These are phyloP conservation scores for Scopus umbretta DNA, from an alignment of 2,113 vertebrate species.

Conservation along the genomic window DNA sequence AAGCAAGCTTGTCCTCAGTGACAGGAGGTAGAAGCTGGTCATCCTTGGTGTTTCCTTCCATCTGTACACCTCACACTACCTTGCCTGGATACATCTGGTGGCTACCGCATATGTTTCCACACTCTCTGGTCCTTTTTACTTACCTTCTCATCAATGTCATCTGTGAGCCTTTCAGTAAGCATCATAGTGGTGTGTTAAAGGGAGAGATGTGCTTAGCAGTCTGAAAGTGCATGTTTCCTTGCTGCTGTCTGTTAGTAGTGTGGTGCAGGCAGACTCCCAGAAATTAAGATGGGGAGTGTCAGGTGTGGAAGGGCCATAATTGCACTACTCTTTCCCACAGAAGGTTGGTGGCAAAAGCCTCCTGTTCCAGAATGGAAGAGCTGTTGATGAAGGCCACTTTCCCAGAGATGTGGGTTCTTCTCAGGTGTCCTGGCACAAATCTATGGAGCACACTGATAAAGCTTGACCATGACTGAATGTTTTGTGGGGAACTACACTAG, in stretches of 20 bases:
- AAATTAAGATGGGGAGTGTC: fast-evolving
- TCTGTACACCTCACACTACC: background rate
- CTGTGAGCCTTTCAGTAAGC: background rate
- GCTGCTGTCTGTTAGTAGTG: background rate
- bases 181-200: background rate
- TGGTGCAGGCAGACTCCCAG: background rate
- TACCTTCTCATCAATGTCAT: background rate
- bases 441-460: background rate
- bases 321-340: background rate
- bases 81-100: background rate
- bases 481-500: background rate
- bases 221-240: background rate
- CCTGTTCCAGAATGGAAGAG: background rate
- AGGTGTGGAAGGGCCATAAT: background rate
- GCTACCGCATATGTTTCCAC: background rate
- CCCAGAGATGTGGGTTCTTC: background rate
- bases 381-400: background rate
- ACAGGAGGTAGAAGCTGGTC: background rate
- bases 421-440: background rate
- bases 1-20: background rate
- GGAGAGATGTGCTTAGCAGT: background rate
- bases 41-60: background rate
- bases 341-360: background rate
- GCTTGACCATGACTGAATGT: background rate
- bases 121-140: background rate